A percentile compares a stretch with the other conserved stretches of the same genome.
phyloP scores from a whole-genome alignment of 2,797 vertebrate genomes.

The Hyperoplus immaculatus region DNA sequence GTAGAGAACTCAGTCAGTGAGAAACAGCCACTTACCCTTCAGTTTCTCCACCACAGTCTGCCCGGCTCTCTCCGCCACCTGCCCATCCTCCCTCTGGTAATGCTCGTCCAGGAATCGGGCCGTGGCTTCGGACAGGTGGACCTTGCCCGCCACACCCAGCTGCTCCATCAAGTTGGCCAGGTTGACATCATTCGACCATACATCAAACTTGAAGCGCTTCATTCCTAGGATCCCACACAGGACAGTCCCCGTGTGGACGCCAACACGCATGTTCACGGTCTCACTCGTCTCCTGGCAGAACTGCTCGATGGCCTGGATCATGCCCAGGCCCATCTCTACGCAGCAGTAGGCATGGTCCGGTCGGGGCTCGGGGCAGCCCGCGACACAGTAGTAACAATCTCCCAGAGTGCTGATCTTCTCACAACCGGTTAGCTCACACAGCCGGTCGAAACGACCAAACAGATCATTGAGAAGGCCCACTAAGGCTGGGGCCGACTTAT shows the following conservation, averaged over 20 bases:
- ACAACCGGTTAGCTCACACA: slow-evolving; percentile 94
- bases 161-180: slow-evolving; percentile 99
- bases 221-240: slow-evolving; percentile 97
- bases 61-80: slow-evolving; percentile 91
- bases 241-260: slow-evolving; percentile 96
- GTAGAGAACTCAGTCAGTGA: background rate
- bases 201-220: slow-evolving; percentile 97
- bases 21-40: slow-evolving; percentile 88
- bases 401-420: slow-evolving; percentile 99
- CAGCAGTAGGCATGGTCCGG: slow-evolving; percentile 96
- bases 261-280: slow-evolving; percentile 96
- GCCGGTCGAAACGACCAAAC: slow-evolving; percentile 95
- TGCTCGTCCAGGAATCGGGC: slow-evolving; percentile 94
- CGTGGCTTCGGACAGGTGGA: slow-evolving; percentile 96
- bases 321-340: slow-evolving; percentile 97
- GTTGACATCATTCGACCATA: slow-evolving; percentile 98
- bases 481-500: slow-evolving; percentile 95
- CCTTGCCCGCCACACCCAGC: slow-evolving; percentile 94
- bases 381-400: slow-evolving; percentile 98
- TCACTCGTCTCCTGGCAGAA: slow-evolving; percentile 97
- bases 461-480: slow-evolving; percentile 98
- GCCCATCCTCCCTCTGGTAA: slow-evolving; percentile 94
- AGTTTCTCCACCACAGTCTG: slow-evolving; percentile 93
- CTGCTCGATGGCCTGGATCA: slow-evolving; percentile 98
- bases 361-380: slow-evolving; percentile 94